Percentiles rank a stretch among this genome's conserved stretches.
Conservation (phyloP, 2,113 vertebrate genomes). For the Rhinopomastus cyanomelas region DNA sequence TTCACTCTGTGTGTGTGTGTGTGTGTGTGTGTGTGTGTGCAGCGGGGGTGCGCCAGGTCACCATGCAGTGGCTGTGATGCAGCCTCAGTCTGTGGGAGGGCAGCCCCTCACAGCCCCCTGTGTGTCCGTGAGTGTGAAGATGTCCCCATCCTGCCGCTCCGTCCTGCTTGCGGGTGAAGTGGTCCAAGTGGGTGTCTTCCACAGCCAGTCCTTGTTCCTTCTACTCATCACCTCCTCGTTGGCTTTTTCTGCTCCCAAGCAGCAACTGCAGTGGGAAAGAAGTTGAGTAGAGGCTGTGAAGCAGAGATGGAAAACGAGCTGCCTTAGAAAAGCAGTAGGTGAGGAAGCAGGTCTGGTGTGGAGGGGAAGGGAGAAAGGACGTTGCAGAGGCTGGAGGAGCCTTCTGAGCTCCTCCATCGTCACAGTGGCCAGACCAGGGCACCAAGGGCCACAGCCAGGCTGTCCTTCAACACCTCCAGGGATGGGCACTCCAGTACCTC, state of each 20-base stretch:
- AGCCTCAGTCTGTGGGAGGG: not conserved
- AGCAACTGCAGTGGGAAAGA: not conserved
- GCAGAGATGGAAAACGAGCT: not conserved
- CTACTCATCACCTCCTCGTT: not conserved
- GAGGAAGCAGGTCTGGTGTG: not conserved
- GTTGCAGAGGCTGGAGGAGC: too few species aligned
- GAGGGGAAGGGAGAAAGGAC: not conserved
- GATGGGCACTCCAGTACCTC: too few species aligned
- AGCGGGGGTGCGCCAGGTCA: not conserved
- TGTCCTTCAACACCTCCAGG: too few species aligned
- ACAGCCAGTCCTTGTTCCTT: not conserved
- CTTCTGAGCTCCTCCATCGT: too few species aligned
- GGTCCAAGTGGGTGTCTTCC: not conserved
- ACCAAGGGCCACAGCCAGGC: too few species aligned
- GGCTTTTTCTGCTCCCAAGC: not conserved
- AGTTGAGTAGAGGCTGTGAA: not conserved
- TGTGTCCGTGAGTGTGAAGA: not conserved
- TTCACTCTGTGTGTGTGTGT: constrained; percentile 28
- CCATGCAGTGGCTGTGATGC: not conserved
- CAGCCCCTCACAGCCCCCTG: not conserved
- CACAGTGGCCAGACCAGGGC: too few species aligned
- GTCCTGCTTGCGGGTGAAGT: not conserved
- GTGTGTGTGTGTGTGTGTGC: constrained; percentile 22
- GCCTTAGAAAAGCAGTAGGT: not conserved
- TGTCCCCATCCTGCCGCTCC: not conserved